Evolutionary conservation across 1,140 invertebrate species (phyloP).

Genomic region (Diploscapter pachys): DNA sequence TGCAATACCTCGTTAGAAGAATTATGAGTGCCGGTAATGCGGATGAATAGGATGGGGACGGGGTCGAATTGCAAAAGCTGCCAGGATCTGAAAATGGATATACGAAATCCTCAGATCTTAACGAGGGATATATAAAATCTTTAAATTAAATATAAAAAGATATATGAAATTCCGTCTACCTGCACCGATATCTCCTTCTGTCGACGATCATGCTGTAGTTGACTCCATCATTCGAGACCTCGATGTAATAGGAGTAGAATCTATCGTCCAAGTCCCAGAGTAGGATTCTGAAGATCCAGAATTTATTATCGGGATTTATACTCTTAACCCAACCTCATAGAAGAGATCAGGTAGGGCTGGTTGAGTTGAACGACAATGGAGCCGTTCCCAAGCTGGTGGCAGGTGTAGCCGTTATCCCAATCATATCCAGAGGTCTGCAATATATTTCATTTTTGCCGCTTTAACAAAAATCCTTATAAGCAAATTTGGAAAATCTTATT

Average conservation of each 20-base stretch:
- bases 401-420: slow-evolving; percentile 97
- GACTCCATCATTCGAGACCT: slow-evolving; percentile 85
- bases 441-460: neutral
- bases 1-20: slow-evolving; percentile 63
- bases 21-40: slow-evolving; percentile 65
- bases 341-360: slow-evolving; percentile 88
- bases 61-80: slow-evolving; percentile 79
- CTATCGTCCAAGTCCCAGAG: slow-evolving; percentile 97
- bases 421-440: slow-evolving; percentile 83
- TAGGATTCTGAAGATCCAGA: slow-evolving; percentile 68
- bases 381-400: slow-evolving; percentile 93
- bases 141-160: slow-evolving; percentile 5
- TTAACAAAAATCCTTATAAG: no score
- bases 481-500: neutral
- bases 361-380: slow-evolving; percentile 88
- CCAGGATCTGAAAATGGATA: slow-evolving; percentile 71
- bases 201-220: slow-evolving; percentile 79
- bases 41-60: slow-evolving; percentile 83
- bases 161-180: slow-evolving; percentile 31
- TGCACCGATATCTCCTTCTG: slow-evolving; percentile 72
- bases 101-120: neutral
- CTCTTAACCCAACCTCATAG: slow-evolving; percentile 70
- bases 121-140: neutral
- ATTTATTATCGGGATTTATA: slow-evolving; percentile 20
- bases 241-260: slow-evolving; percentile 89